Evolutionary conservation across 2,888 invertebrate genomes (phyloP), one percentile per base, ranked within the genome.

Genomic region (Drosophila paranaensis): DNA sequence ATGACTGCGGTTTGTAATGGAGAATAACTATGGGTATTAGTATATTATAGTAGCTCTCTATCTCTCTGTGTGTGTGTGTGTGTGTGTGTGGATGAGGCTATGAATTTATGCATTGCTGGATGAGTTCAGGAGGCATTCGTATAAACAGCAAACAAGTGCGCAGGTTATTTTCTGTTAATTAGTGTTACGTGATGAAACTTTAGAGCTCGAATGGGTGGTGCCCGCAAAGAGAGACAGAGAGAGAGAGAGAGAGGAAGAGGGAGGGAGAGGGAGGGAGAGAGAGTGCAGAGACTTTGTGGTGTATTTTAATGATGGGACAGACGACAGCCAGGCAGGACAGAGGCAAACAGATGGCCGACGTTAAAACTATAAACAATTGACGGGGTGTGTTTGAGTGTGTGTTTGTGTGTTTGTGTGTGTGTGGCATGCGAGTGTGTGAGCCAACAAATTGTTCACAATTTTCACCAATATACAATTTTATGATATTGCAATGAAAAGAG

Each of bases 91-190:
- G 57, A 57, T 51, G 54, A 27, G 61, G 42, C 35, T 57, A 30
- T 70, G 50, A 35, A 45, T 40, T 70, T 55, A 35, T 61, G 71
- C 46, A 56, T 69, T n/a, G 71, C 30, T 56, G 45, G 69, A 60
- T 65, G 71, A 69, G 79, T 77, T 83, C 60, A 66, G 61, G 51
- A 60, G 73, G 55, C 58, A 54, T 27, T 39, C 64, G 54, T 48
- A 53, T 51, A 33, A 60, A 50, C 71, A 68, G 76, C 73, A 79
- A 84, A 85, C 88, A 88, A 85, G 88, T 85, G 86, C 76, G 67
- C 88, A 81, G 86, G 78, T 86, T 81, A 88, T 83, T 85, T 87
- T 82, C 83, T 75, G 84, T 85, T 85, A 85, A 85, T 85, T 88
- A 85, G 89, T 85, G 76, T 80, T 86, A 86, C 87, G 89, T 88